A percentile compares a stretch with the other conserved stretches of the same genome.
Conservation (phyloP, 1,140 invertebrate genomes). For the Anastatus disparis region DNA sequence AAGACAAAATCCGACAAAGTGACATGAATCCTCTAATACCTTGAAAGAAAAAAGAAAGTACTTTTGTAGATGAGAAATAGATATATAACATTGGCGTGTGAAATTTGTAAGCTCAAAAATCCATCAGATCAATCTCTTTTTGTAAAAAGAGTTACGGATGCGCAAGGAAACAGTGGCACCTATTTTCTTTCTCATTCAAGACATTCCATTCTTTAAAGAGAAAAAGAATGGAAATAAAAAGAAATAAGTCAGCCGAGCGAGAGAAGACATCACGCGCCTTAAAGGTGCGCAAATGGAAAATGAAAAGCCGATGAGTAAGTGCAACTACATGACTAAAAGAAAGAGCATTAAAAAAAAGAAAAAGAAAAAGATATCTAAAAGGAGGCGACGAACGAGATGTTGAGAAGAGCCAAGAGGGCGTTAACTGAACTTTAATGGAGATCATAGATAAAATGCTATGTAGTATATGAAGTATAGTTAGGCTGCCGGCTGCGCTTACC, state of each 20-base stretch:
- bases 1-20: slow-evolving; percentile 25
- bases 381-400: slow-evolving; percentile 26
- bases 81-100: no score
- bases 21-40: slow-evolving; percentile 24
- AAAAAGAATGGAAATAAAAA: background rate
- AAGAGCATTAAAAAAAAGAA: slow-evolving; percentile 26
- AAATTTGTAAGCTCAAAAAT: no score
- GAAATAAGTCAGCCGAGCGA: background rate
- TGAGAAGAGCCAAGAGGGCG: slow-evolving; percentile 58
- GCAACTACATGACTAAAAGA: background rate
- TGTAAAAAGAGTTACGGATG: slow-evolving; percentile 36
- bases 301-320: no score
- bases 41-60: no score
- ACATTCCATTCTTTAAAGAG: no score
- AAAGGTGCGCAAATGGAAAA: no score
- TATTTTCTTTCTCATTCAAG: no score
- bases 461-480: slow-evolving; percentile 43
- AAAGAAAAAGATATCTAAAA: no score
- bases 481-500: slow-evolving; percentile 48
- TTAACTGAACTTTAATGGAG: slow-evolving; percentile 68
- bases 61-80: no score
- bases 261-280: background rate
- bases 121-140: no score
- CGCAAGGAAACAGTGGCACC: no score
- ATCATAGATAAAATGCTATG: slow-evolving; percentile 60